Percentiles rank a stretch among this genome's conserved stretches.
Evolutionary conservation across 2,113 vertebrate species (phyloP).

Genomic region (Pterophyllum scalare): DNA sequence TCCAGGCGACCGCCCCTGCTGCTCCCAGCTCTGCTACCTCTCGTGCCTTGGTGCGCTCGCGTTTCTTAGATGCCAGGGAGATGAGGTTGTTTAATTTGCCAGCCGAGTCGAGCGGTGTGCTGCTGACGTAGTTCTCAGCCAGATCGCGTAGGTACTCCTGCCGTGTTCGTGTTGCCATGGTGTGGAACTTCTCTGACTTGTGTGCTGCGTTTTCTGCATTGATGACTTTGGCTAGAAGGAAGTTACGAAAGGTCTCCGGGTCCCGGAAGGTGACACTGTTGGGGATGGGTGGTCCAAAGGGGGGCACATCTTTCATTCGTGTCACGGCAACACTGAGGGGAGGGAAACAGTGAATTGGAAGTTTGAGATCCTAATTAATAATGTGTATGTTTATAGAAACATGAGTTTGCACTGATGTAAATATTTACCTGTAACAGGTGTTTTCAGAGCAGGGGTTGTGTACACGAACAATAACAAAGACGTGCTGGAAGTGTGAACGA

Average conservation of each 20-base stretch:
- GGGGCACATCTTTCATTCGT: constrained; percentile 94
- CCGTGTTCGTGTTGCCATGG: constrained; percentile 93
- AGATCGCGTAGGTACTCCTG: constrained; percentile 93
- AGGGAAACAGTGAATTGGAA: background rate
- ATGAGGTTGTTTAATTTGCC: constrained; percentile 94
- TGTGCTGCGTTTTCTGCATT: constrained; percentile 92
- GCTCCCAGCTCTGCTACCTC: constrained; percentile 85
- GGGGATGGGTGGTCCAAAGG: constrained; percentile 92
- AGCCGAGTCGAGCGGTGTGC: constrained; percentile 85
- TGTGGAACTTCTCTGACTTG: constrained; percentile 94
- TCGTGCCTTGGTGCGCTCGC: constrained; percentile 86
- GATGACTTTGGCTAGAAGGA: constrained; percentile 93
- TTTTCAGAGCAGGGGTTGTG: constrained; percentile 90
- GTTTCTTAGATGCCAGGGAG: constrained; percentile 90
- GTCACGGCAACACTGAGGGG: constrained; percentile 90
- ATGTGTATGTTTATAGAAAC: background rate
- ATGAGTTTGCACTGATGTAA: background rate
- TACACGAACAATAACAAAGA: constrained; percentile 92
- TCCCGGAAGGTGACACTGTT: constrained; percentile 86
- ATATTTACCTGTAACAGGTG: constrained; percentile 90
- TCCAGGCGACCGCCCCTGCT: constrained; percentile 86
- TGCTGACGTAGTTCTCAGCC: constrained; percentile 90
- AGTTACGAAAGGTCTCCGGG: constrained; percentile 88
- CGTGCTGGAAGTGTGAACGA: constrained; percentile 95
- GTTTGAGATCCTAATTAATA: background rate